phyloP scores from a whole-genome alignment of 2,797 vertebrate genomes.

The Tragopan temminckii region DNA sequence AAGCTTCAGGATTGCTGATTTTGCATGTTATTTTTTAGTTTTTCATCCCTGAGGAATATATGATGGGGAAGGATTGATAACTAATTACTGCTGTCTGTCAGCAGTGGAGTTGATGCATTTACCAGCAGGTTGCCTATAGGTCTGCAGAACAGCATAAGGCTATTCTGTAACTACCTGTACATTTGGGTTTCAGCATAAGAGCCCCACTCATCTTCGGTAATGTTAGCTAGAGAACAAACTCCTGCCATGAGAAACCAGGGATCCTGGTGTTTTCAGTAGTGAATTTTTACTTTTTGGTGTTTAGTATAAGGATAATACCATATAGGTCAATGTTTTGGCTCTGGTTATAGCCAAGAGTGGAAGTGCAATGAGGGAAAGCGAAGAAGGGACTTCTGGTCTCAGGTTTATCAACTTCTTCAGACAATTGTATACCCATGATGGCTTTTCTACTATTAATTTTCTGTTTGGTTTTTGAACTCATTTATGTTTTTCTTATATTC shows the following conservation, averaged over 20 bases:
- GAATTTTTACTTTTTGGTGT: not conserved
- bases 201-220: not conserved
- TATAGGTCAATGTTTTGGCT: not conserved
- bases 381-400: fast-evolving
- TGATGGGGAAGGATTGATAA: not conserved
- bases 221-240: not conserved
- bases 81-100: not conserved
- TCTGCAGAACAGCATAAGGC: not conserved
- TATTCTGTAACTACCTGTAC: not conserved
- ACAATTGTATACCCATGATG: not conserved
- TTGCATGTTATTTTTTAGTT: not conserved
- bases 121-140: not conserved
- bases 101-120: not conserved
- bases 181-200: not conserved
- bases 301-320: not conserved
- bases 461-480: not conserved
- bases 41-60: not conserved
- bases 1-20: conserved; percentile 26
- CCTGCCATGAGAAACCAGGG: not conserved
- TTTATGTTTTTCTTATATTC: not conserved
- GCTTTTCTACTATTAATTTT: conserved; percentile 4
- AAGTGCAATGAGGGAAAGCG: not conserved
- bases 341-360: not conserved
- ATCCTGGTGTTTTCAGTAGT: not conserved
- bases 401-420: not conserved